Conservation (phyloP, 1,140 invertebrate species). For the Aphaenogaster floridana region DNA sequence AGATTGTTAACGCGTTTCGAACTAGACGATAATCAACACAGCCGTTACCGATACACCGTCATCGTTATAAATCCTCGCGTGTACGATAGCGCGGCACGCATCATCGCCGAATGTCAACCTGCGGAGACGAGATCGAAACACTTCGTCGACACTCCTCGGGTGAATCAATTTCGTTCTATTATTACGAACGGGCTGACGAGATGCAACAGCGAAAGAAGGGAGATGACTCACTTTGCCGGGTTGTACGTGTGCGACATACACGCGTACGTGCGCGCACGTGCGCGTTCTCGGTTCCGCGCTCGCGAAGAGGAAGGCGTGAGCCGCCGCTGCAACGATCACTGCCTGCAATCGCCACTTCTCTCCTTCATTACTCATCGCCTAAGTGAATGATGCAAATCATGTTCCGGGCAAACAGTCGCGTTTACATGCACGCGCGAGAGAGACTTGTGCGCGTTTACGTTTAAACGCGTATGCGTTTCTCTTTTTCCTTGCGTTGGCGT, state of each 20-base stretch:
- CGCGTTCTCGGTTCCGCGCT: conserved; percentile 21
- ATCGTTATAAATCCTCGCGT: background rate
- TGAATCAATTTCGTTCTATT: conserved; percentile 82
- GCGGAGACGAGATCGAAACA: conserved; percentile 43
- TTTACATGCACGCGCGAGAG: background rate
- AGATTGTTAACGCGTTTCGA: background rate
- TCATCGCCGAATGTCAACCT: conserved; percentile 45
- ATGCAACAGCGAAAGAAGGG: conserved; percentile 76
- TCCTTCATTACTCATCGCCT: conserved; percentile 68
- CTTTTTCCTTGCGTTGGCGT: conserved; percentile 10
- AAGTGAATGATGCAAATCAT: conserved; percentile 72
- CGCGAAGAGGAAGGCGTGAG: conserved; percentile 36
- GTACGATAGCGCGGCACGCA: conserved; percentile 5
- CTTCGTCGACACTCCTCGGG: conserved; percentile 61
- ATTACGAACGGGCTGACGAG: conserved; percentile 78
- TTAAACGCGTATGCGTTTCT: conserved; percentile 27
- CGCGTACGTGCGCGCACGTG: background rate
- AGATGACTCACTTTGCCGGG: conserved; percentile 75
- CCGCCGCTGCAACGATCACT: conserved; percentile 46
- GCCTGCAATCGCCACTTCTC: conserved; percentile 48
- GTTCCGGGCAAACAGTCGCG: conserved; percentile 67
- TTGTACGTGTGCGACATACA: background rate
- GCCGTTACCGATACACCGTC: background rate
- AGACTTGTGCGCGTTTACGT: conserved; percentile 35
- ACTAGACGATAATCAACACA: background rate